These are phyloP conservation scores for Gari tellinella DNA, from an alignment of 2,888 invertebrate genomes.

Conservation along the genomic window DNA sequence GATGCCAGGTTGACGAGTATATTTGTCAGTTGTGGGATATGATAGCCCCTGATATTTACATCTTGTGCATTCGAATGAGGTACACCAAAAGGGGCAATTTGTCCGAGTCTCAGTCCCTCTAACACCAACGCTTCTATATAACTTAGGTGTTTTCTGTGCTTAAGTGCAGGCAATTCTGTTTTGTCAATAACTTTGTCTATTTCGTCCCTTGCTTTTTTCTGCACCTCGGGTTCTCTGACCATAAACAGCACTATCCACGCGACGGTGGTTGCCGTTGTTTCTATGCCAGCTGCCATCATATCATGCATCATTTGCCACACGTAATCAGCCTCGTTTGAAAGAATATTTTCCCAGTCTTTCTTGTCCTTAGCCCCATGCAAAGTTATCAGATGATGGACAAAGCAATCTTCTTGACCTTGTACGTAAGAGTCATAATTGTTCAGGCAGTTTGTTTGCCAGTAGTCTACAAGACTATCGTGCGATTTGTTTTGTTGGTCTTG, in stretches of 20 bases:
- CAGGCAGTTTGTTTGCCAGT: no score
- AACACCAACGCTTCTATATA: conserved; percentile 38
- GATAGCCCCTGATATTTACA: conserved; percentile 26
- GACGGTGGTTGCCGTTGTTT: conserved; percentile 48
- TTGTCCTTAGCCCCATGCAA: no score
- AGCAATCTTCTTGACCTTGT: no score
- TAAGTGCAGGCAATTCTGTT: conserved; percentile 11
- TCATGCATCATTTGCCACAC: conserved; percentile 28
- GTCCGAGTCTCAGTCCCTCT: conserved; percentile 36
- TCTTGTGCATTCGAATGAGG: conserved; percentile 38
- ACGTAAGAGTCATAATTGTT: no score
- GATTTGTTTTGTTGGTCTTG: no score
- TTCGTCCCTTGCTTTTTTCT: conserved; percentile 31
- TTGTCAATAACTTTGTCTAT: conserved; percentile 36
- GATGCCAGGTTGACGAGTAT: conserved; percentile 36
- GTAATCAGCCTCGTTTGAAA: no score
- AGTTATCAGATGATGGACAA: no score
- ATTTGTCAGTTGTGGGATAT: conserved; percentile 38
- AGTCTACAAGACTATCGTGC: no score
- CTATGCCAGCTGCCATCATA: conserved; percentile 61
- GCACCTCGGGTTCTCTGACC: conserved; percentile 41
- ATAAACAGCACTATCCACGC: conserved; percentile 51
- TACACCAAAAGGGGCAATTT: conserved; percentile 36
- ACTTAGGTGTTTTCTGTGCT: conserved; percentile 25
- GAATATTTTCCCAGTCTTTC: no score